Base-by-base conservation (phyloP, 2,113 vertebrate genomes). In the Syrrhaptes paradoxus region DNA sequence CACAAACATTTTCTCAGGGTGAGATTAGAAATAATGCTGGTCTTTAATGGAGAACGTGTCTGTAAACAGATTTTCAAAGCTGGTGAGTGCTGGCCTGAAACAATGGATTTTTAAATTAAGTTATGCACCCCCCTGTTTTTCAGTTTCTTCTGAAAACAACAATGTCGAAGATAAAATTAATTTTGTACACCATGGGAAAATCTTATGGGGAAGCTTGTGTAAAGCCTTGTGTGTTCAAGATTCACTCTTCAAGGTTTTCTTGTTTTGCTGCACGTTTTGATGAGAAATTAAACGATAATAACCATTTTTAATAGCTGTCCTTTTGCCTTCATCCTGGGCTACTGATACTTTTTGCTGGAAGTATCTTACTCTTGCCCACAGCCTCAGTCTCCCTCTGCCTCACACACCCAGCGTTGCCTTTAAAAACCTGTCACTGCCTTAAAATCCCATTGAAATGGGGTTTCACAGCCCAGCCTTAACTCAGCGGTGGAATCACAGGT, bases 381-480 rank as follows among this genome's bases (percentile, higher is more conserved):
- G 59, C 25, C 9, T 63, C 38, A 2, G 18, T 9, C 32, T 49
- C 25, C 57, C 43, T 45, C 36, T 43, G 21, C 13, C 24, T 48
- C 71, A 2, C 7, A 1, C 1, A 8, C 24, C 19, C 66, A 57
- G 31, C 1, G 1, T 2, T 61, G 18, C 75, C 22, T 48, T 58
- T 18, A 25, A 59, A 91, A 66, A 61, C n/a, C 31, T 63, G 32
- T 9, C 17, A 1, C 13, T 28, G 2, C 16, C 61, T 46, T 28
- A 57, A 31, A 63, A 29, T 21, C 58, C 13, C 43, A 4, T 4
- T 4, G 55, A 25, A 43, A 49, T 6, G 16, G 3, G n/a, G 67
- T 41, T 79, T 26, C 45, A 6, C 72, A 74, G 79, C 59, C 20
- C 24, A 17, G 51, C 13, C 21, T 13, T 16, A 13, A 18, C 28